phyloP scores from a whole-genome alignment of 2,113 vertebrate species.

The Mola mola region DNA sequence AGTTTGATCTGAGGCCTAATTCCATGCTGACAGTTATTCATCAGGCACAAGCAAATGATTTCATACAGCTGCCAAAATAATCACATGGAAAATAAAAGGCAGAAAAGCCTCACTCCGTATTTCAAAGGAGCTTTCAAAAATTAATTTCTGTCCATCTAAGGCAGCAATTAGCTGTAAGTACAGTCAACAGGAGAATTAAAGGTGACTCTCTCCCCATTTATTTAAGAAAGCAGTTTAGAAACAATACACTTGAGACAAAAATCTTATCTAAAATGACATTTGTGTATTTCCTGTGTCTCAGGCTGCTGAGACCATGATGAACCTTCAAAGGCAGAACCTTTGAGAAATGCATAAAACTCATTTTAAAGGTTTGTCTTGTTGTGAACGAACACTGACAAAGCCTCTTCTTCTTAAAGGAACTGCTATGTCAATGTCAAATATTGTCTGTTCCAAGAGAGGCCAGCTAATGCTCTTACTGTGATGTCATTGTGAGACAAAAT shows the following conservation, averaged over 20 bases:
- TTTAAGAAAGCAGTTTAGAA: constrained; percentile 41
- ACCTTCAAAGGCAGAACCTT: constrained; percentile 26
- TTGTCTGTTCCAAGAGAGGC: constrained; percentile 5
- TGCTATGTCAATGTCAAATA: constrained; percentile 22
- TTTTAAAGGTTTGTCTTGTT: constrained; percentile 12
- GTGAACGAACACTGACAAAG: constrained; percentile 6
- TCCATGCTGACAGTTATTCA: constrained; percentile 62
- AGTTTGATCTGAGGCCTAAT: constrained; percentile 56
- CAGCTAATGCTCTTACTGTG: background rate
- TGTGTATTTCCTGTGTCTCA: background rate
- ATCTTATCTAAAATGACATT: constrained; percentile 32
- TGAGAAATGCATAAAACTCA: constrained; percentile 20
- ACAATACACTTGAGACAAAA: constrained; percentile 36
- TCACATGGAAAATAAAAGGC: constrained; percentile 66
- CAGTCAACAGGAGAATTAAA: constrained; percentile 61
- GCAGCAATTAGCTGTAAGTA: constrained; percentile 64
- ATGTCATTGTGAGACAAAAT: constrained; percentile 7
- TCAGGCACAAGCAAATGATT: constrained; percentile 47
- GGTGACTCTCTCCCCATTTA: constrained; percentile 46
- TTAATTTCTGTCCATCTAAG: constrained; percentile 68
- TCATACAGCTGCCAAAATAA: constrained; percentile 69
- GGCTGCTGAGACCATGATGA: background rate
- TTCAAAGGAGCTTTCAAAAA: constrained; percentile 74
- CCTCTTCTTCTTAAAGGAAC: constrained; percentile 4
- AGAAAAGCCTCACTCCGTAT: constrained; percentile 57